Conservation (phyloP, 2,797 vertebrate species). For the Spinibarbus caldwelli region DNA sequence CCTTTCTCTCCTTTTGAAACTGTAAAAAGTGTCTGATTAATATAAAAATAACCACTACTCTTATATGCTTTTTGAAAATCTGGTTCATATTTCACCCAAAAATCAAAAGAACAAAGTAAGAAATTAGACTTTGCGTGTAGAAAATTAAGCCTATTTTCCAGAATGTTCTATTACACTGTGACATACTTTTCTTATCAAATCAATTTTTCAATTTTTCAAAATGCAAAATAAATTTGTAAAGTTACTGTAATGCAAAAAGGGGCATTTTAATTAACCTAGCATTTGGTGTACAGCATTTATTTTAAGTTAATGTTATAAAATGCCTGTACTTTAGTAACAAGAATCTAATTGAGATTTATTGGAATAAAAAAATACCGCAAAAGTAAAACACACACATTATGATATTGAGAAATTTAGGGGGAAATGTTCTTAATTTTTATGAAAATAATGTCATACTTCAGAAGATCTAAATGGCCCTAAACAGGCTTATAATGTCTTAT, state of each 20-base stretch:
- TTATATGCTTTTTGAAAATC: neutral
- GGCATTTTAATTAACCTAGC: neutral
- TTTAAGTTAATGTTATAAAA: neutral
- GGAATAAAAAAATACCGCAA: neutral
- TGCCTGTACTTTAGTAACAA: neutral
- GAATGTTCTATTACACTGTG: neutral
- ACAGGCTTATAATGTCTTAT: neutral
- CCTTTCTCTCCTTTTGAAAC: conserved; percentile 79
- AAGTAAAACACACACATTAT: neutral
- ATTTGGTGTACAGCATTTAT: neutral
- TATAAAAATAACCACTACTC: neutral
- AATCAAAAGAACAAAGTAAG: conserved; percentile 33
- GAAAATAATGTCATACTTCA: neutral
- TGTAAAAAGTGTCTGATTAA: conserved; percentile 17
- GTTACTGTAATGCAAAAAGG: neutral
- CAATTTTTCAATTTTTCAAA: neutral
- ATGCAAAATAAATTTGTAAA: neutral
- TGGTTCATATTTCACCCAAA: neutral
- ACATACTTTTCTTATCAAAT: neutral
- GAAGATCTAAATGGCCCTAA: neutral
- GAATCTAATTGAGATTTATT: too few relatives aligned
- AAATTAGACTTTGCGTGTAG: neutral
- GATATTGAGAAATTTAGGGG: neutral
- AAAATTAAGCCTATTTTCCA: neutral
- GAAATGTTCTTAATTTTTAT: neutral